phyloP scores from a whole-genome alignment of 1,140 invertebrate genomes.

The Triops longicaudatus region DNA sequence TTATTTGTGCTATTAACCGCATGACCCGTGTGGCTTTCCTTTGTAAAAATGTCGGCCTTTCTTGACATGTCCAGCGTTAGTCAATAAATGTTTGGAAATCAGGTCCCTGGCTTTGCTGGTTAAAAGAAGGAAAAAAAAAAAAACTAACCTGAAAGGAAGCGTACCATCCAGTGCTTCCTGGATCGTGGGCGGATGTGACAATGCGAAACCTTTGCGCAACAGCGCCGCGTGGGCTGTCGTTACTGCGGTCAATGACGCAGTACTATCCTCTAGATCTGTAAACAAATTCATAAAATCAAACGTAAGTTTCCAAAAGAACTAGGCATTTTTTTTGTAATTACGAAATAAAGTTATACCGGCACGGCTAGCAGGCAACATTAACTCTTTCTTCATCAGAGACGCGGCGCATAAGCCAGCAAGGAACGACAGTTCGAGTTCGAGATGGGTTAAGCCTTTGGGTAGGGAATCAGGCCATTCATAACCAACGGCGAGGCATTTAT shows the following conservation, averaged over 20 bases:
- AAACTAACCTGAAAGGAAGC: slow-evolving; percentile 70
- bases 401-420: slow-evolving; percentile 82
- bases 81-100: slow-evolving; percentile 24
- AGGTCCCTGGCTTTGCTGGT: no score
- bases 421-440: slow-evolving; percentile 86
- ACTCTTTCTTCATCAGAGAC: slow-evolving; percentile 77
- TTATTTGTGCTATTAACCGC: neutral
- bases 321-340: no score
- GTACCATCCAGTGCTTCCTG: slow-evolving; percentile 82
- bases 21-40: no score
- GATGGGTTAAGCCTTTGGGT: slow-evolving; percentile 52
- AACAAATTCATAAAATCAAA: no score
- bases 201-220: slow-evolving; percentile 81
- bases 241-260: neutral
- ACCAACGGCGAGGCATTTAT: slow-evolving; percentile 83
- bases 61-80: neutral
- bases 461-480: slow-evolving; percentile 64
- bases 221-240: slow-evolving; percentile 57
- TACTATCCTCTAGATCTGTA: neutral
- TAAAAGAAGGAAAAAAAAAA: no score
- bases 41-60: neutral
- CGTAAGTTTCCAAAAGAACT: no score
- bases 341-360: no score
- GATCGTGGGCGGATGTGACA: slow-evolving; percentile 73
- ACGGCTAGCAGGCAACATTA: slow-evolving; percentile 56